Evolutionary conservation across 2,113 vertebrate genomes (phyloP).

Genomic region (Eleginops maclovinus): DNA sequence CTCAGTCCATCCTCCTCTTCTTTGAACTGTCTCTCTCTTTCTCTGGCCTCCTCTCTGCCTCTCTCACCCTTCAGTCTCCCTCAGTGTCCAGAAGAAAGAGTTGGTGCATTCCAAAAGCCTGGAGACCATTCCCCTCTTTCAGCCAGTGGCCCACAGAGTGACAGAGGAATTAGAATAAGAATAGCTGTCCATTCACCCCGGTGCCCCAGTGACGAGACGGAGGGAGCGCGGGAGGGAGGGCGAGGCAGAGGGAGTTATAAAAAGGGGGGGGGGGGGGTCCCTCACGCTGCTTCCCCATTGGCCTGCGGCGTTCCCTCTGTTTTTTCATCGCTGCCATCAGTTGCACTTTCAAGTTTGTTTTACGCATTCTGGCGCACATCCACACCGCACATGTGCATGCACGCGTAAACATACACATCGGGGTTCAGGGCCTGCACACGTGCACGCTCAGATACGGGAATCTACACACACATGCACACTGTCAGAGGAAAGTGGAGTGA

Average conservation of each 20-base stretch:
- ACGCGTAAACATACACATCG: constrained; percentile 71
- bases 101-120: constrained; percentile 84
- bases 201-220: constrained; percentile 74
- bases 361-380: constrained; percentile 61
- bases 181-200: constrained; percentile 84
- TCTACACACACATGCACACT: constrained; percentile 27
- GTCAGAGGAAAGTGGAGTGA: constrained; percentile 38
- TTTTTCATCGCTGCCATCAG: constrained; percentile 78
- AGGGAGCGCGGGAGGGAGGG: constrained; percentile 52
- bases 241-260: constrained; percentile 47
- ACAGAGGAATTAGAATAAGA: constrained; percentile 88
- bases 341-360: constrained; percentile 77
- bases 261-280: constrained; percentile 33
- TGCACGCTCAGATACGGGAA: constrained; percentile 38
- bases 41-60: constrained; percentile 35
- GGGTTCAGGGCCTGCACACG: constrained; percentile 42
- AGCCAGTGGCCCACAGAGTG: constrained; percentile 79
- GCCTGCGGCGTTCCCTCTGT: constrained; percentile 71
- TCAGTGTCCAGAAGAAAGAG: constrained; percentile 78
- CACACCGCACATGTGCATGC: constrained; percentile 68
- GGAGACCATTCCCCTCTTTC: constrained; percentile 84
- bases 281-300: constrained; percentile 70
- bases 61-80: constrained; percentile 52
- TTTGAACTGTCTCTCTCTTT: constrained; percentile 9
- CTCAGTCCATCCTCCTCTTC: constrained; percentile 9